Conservation (phyloP, 2,113 vertebrate species). For the Furnarius figulus region DNA sequence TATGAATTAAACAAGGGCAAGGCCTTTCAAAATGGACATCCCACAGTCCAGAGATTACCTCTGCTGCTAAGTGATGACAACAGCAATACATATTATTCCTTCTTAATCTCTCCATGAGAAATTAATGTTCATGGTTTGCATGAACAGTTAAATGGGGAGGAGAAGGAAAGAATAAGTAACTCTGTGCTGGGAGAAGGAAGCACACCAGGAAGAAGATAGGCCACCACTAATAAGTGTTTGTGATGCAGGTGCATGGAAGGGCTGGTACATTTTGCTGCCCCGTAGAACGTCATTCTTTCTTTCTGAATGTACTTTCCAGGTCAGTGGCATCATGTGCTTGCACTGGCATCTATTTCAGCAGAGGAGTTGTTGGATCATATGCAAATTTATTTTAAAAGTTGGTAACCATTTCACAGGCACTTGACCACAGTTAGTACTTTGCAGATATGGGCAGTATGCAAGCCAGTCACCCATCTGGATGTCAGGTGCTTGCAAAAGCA, state of each 20-base stretch:
- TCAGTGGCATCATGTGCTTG: neutral
- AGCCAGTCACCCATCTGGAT: neutral
- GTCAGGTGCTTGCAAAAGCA: neutral
- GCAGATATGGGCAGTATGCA: rapidly evolving
- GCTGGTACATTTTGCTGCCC: neutral
- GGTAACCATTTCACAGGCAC: neutral
- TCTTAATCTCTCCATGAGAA: neutral
- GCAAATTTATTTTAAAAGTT: neutral
- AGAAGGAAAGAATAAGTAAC: neutral
- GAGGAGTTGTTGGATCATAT: neutral
- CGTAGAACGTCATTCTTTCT: neutral
- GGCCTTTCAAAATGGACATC: neutral
- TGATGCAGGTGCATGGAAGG: neutral
- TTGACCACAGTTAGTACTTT: neutral
- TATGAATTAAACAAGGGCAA: neutral
- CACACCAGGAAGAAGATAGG: neutral
- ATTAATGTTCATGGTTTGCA: too few species aligned
- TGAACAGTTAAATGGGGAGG: neutral
- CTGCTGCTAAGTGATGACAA: neutral
- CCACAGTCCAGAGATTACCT: neutral
- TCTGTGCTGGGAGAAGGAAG: neutral
- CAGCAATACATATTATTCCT: neutral
- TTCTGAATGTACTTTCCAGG: neutral
- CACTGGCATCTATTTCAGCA: neutral
- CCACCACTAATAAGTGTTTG: neutral